phyloP scores from a whole-genome alignment of 2,888 invertebrate genomes.

The Stenurella melanura region DNA sequence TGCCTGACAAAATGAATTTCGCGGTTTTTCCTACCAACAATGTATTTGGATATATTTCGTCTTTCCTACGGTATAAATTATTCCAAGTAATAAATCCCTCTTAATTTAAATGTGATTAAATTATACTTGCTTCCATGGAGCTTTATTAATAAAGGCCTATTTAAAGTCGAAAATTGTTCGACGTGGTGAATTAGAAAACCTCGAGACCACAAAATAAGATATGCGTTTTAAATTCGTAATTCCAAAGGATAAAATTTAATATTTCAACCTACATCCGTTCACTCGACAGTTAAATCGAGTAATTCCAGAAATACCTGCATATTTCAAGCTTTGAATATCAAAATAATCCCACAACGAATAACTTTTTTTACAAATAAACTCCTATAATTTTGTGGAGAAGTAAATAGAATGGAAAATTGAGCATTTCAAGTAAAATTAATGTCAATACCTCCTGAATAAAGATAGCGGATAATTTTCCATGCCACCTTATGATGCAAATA shows the following conservation, averaged over 20 bases:
- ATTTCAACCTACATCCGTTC: constrained; percentile 24
- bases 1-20: no score
- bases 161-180: constrained; percentile 4
- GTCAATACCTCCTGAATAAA: no score
- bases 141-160: not conserved
- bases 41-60: no score
- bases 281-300: constrained; percentile 27
- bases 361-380: constrained; percentile 10
- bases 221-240: constrained; percentile 19
- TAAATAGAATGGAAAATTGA: not conserved
- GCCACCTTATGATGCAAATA: no score
- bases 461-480: no score
- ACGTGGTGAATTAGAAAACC: not conserved
- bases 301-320: constrained; percentile 36
- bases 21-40: no score
- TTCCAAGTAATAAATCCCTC: not conserved
- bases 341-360: constrained; percentile 16
- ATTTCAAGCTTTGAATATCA: constrained; percentile 33
- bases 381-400: not conserved
- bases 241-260: constrained; percentile 17
- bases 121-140: not conserved
- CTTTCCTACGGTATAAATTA: not conserved
- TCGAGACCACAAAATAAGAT: not conserved
- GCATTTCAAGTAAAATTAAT: not conserved
- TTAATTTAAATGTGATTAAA: not conserved